Evolutionary conservation across 35 echinoderm and acorn worm genomes (phyloP), one percentile per base, ranked within the genome.

Genomic region (Patiria miniata): DNA sequence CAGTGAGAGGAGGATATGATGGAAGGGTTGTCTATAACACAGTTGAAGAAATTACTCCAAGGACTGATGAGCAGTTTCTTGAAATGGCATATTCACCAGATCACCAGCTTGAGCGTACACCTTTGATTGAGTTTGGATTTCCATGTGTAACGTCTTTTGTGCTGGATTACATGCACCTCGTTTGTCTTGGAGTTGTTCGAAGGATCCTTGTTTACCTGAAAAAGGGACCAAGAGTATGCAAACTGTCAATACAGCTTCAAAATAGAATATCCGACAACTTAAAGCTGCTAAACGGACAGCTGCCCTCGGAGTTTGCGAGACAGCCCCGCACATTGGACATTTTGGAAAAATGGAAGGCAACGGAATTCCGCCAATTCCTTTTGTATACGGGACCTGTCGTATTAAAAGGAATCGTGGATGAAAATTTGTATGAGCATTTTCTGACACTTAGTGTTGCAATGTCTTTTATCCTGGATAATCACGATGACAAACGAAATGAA

Each of bases 331-430:
- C 39, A 34, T 15, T 87, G 10, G 6, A 26, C 15, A 39, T 51
- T 18, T 39, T 87, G 14, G 69, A 78, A 7, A 51, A 68, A 34
- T 87, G 85, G 85, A 87, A 87, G 32, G 85, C 85, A 33, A 87
- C 85, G 36, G 85, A 87, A 52, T 79, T 87, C 9, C 37, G 85
- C 30, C 68, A 78, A 52, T 87, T 87, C 78, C 7, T 87, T 6
- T 52, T 87, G 21, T 87, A 87, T 52, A 79, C 76, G 7, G 85
- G 85, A 2, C 38, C n/a, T 44, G 29, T 87, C 16, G 39, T 47
- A 7, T 40, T 87, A 34, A 29, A 58, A 28, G 23, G 21, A 26
- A 34, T 52, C 4, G 4, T 79, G 7, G 21, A 9, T 44, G 21
- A 29, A 12, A 50, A 37, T 36, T n/a, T 37, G 19, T 79, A 79